Conservation (phyloP, 1,140 invertebrate species). For the Cherax destructor region DNA sequence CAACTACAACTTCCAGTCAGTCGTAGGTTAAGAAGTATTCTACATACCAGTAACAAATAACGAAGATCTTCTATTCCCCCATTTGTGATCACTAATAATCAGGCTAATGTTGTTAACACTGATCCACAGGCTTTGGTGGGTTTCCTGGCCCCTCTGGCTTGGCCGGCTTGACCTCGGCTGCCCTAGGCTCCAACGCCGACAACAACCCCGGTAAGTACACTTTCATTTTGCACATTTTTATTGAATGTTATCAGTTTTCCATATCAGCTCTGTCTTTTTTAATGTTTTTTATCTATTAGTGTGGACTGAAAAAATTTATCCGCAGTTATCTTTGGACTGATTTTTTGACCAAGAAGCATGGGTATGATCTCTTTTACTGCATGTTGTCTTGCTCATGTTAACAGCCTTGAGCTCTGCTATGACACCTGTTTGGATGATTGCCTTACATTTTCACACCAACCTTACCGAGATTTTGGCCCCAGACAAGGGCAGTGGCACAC, state of each 20-base stretch:
- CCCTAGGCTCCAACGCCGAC: constrained; percentile 63
- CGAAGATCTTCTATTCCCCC: too few species aligned
- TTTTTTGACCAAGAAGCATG: constrained; percentile 45
- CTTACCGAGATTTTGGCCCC: background rate
- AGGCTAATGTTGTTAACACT: too few species aligned
- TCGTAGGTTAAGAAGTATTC: background rate
- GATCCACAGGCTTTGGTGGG: constrained; percentile 58
- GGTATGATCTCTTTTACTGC: constrained; percentile 46
- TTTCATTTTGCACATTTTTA: constrained; percentile 28
- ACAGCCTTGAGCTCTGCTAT: constrained; percentile 22
- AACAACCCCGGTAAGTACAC: constrained; percentile 67
- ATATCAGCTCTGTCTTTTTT: constrained; percentile 51
- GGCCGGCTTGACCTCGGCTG: constrained; percentile 60
- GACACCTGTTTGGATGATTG: constrained; percentile 11
- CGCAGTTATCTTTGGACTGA: constrained; percentile 46
- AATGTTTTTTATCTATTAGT: constrained; percentile 58
- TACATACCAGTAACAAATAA: background rate
- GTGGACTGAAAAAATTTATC: constrained; percentile 37
- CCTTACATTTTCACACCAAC: background rate
- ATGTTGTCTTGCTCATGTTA: constrained; percentile 47
- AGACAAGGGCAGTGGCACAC: background rate
- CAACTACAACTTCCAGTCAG: too few species aligned
- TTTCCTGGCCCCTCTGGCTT: constrained; percentile 70
- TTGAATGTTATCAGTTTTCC: constrained; percentile 43
- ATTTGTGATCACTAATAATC: too few species aligned